phyloP scores from a whole-genome alignment of 2,888 invertebrate species.

The Acrobasis repandana region DNA sequence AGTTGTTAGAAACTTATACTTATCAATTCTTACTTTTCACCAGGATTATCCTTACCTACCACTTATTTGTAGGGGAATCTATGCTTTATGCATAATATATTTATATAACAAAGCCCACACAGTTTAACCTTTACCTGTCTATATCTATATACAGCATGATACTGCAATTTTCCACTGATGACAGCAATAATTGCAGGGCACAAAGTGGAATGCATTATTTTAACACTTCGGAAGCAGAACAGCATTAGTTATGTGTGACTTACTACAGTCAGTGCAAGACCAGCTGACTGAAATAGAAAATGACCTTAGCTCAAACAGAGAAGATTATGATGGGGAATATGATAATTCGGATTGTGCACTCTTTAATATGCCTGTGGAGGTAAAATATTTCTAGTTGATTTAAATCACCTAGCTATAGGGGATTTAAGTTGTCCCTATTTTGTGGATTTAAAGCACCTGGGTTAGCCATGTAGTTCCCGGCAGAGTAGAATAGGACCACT shows the following conservation, averaged over 20 bases:
- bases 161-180: neutral
- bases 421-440: too few species aligned
- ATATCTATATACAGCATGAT: neutral
- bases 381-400: slow-evolving; percentile 34
- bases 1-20: slow-evolving; percentile 17
- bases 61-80: neutral
- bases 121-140: neutral
- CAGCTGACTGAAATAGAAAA: slow-evolving; percentile 53
- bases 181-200: neutral
- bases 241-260: slow-evolving; percentile 58
- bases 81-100: neutral
- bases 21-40: neutral
- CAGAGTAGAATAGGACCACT: too few species aligned
- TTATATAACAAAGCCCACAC: neutral
- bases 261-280: slow-evolving; percentile 51
- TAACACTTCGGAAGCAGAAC: neutral
- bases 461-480: too few species aligned
- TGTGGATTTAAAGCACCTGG: too few species aligned
- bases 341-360: slow-evolving; percentile 46
- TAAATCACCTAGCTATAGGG: too few species aligned
- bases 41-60: neutral
- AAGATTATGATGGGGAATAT: slow-evolving; percentile 40
- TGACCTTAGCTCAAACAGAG: slow-evolving; percentile 37
- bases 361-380: slow-evolving; percentile 72
- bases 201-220: neutral